These are phyloP conservation scores for Pachyramphus minor DNA, from an alignment of 2,113 vertebrate genomes.

Conservation along the genomic window DNA sequence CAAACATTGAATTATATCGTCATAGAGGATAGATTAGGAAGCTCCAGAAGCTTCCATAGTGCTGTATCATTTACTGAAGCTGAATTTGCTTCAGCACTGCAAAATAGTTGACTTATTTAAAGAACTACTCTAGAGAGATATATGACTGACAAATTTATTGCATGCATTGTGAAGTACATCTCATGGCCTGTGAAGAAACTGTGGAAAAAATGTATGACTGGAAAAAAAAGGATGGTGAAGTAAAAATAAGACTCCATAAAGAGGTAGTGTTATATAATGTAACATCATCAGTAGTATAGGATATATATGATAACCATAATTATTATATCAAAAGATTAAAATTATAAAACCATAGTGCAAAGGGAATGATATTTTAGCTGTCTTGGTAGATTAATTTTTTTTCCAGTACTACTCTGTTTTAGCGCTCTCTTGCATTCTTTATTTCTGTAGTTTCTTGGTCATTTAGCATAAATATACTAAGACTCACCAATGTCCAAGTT, in stretches of 20 bases:
- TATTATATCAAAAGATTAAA: neutral
- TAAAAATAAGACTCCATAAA: neutral
- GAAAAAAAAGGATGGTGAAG: neutral
- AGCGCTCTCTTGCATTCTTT: neutral
- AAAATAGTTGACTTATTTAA: neutral
- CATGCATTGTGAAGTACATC: neutral
- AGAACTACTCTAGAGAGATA: neutral
- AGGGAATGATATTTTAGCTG: neutral
- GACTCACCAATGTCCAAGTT: neutral
- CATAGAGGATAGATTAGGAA: neutral
- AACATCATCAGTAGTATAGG: neutral
- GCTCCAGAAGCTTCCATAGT: neutral
- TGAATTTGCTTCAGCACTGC: neutral
- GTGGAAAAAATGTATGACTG: neutral
- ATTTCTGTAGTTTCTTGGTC: neutral
- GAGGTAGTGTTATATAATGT: neutral
- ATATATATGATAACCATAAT: neutral
- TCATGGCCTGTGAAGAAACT: neutral
- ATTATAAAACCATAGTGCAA: neutral
- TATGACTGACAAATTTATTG: neutral
- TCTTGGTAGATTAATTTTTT: neutral
- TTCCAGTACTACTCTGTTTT: neutral
- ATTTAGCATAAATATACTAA: neutral
- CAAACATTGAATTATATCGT: neutral
- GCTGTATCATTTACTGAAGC: neutral